Evolutionary conservation across 2,113 vertebrate genomes (phyloP).

Genomic region (Ellobius talpinus): DNA sequence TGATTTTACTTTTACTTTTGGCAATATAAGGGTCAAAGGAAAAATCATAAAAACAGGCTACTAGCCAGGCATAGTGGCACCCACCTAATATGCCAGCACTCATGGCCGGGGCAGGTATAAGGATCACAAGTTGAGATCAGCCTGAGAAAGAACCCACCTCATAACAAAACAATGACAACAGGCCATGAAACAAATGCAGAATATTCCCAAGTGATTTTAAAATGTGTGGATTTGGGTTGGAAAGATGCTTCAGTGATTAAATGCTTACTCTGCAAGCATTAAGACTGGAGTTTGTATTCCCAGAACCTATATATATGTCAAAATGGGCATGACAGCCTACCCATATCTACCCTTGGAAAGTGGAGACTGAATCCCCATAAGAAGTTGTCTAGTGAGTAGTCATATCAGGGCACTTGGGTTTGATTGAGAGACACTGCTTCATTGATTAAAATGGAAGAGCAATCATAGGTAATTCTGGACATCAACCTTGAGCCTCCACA

Average conservation of each 20-base stretch:
- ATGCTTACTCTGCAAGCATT: neutral
- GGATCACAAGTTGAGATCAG: neutral
- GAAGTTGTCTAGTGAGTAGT: neutral
- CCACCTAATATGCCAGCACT: neutral
- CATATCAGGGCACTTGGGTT: neutral
- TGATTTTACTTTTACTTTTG: slow-evolving; percentile 23
- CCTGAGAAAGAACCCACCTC: neutral
- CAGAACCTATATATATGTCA: neutral
- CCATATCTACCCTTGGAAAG: neutral
- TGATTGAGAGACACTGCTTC: neutral
- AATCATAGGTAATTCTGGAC: neutral
- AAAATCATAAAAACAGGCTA: neutral
- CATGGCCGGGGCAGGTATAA: neutral
- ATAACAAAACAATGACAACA: neutral
- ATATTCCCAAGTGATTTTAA: neutral
- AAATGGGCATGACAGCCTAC: neutral
- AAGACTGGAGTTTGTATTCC: no score
- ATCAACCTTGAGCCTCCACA: neutral
- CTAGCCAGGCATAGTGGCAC: neutral
- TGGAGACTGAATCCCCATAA: neutral
- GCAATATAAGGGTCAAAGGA: slow-evolving; percentile 4
- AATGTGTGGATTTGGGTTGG: neutral
- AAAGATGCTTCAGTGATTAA: neutral
- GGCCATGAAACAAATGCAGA: neutral
- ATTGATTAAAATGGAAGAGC: neutral